Percentiles rank a stretch among this genome's conserved stretches.
phyloP scores from a whole-genome alignment of 37 sponge, comb jelly and placozoan genomes.

The Axinella damicornis region DNA sequence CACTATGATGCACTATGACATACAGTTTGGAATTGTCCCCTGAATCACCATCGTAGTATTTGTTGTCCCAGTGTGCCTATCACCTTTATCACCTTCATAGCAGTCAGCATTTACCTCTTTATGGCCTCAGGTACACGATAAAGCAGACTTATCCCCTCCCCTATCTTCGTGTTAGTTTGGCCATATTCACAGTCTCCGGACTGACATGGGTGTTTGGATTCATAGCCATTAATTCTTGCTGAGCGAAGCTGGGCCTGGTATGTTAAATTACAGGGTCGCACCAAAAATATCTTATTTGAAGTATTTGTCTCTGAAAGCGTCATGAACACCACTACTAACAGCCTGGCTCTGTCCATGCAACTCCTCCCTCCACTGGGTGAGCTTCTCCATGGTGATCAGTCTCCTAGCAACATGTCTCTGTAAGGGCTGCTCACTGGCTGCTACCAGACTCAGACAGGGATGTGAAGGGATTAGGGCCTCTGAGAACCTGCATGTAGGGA shows the following conservation, averaged over 20 bases:
- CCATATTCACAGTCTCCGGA: conserved; percentile 33
- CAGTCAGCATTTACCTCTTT: neutral
- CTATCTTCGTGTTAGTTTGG: conserved; percentile 17
- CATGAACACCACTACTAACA: neutral
- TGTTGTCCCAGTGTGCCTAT: too few relatives aligned
- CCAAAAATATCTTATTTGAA: neutral
- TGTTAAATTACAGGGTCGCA: neutral
- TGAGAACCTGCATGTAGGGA: conserved; percentile 23
- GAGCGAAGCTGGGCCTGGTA: conserved; percentile 48
- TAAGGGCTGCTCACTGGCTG: conserved; percentile 73
- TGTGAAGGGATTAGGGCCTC: conserved; percentile 55
- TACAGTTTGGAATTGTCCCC: too few relatives aligned
- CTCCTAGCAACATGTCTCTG: conserved; percentile 49
- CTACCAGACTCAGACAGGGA: conserved; percentile 67
- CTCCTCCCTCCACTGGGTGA: conserved; percentile 15
- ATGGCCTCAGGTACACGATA: neutral
- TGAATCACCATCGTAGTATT: too few relatives aligned
- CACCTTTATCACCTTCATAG: conserved; percentile 8
- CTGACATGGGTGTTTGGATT: conserved; percentile 71
- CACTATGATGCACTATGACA: too few relatives aligned
- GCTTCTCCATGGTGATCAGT: conserved; percentile 89
- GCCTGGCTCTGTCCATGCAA: neutral
- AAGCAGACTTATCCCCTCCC: neutral
- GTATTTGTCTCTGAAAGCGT: conserved; percentile 48
- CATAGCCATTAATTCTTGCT: conserved; percentile 28